Evolutionary conservation across 92 coral and sea anemone genomes (phyloP).

Genomic region (Virgularia gustaviana): DNA sequence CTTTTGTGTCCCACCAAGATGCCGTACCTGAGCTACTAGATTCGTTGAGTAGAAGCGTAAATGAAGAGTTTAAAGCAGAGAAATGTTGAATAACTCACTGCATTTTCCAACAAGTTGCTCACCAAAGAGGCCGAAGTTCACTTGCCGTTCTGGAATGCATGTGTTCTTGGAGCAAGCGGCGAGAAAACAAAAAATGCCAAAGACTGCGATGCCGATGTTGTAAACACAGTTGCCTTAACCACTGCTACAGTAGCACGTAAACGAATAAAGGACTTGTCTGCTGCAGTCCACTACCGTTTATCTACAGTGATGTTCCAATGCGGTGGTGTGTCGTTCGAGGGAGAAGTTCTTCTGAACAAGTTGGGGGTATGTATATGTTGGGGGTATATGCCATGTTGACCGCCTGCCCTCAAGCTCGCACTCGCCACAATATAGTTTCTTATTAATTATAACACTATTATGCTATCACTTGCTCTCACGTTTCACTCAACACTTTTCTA

Average conservation of each 20-base stretch:
- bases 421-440: no score
- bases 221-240: slow-evolving; percentile 1
- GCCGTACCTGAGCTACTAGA: slow-evolving; percentile 8
- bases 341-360: no score
- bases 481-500: no score
- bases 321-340: no score
- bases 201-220: neutral
- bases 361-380: no score
- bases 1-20: slow-evolving; percentile 19
- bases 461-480: no score
- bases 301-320: slow-evolving; percentile 34
- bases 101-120: slow-evolving; percentile 31
- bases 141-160: slow-evolving; percentile 42
- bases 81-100: slow-evolving; percentile 13
- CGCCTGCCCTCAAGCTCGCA: no score
- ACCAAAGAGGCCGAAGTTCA: slow-evolving; percentile 36
- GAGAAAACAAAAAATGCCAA: neutral
- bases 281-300: neutral
- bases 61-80: slow-evolving; percentile 20
- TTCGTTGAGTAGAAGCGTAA: neutral
- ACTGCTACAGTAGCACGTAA: neutral
- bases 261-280: neutral
- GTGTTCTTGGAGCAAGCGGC: slow-evolving; percentile 39
- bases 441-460: no score
- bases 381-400: no score